phyloP scores from a whole-genome alignment of 2,797 vertebrate genomes.

The Lepidocolaptes lacrymiger region DNA sequence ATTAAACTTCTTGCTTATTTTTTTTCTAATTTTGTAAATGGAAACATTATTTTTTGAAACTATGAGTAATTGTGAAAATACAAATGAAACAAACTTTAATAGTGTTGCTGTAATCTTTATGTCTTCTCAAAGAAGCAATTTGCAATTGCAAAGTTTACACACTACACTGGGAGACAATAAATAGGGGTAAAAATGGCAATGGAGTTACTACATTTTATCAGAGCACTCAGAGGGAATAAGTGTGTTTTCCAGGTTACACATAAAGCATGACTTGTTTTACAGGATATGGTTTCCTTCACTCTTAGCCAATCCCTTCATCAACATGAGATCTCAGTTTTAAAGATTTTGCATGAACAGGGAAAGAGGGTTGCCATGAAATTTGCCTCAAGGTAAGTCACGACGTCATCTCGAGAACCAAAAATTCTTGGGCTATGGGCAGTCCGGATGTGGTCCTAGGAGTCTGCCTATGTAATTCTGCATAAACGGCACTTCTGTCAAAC shows the following conservation, averaged over 20 bases:
- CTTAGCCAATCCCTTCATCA: not conserved
- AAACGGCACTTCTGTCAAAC: not conserved
- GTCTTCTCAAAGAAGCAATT: not conserved
- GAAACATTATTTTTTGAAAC: not conserved
- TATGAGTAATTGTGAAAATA: not conserved
- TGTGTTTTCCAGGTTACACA: not conserved
- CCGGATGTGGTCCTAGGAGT: not conserved
- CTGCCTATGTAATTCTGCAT: not conserved
- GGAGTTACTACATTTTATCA: not conserved
- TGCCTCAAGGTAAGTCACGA: not conserved
- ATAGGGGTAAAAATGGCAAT: not conserved
- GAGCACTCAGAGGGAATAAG: not conserved
- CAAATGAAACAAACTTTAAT: not conserved
- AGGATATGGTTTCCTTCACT: not conserved
- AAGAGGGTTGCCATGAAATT: not conserved
- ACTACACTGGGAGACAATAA: not conserved
- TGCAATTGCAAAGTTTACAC: not conserved
- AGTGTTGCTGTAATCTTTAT: not conserved
- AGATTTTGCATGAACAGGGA: not conserved
- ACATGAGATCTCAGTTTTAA: not conserved
- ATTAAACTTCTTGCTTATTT: not conserved
- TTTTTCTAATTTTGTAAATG: not conserved
- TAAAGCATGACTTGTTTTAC: not conserved
- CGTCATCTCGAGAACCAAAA: not conserved
- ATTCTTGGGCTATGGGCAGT: not conserved